Conservation (phyloP, 2,888 invertebrate genomes). For the Hydraecia micacea region DNA sequence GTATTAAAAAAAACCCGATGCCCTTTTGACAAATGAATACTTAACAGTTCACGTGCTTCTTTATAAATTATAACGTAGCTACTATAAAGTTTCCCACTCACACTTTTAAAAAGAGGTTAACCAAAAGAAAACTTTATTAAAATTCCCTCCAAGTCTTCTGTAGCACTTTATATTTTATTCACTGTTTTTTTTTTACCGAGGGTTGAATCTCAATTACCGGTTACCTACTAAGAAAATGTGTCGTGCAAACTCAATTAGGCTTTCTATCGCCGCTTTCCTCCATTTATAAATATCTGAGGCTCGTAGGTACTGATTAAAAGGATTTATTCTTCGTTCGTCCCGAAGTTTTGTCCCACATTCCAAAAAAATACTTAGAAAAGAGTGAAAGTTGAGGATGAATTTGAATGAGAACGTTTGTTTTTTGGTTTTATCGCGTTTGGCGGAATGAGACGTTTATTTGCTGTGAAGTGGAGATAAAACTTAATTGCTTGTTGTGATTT, state of each 20-base stretch:
- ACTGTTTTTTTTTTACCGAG: conserved; percentile 57
- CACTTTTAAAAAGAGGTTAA: conserved; percentile 49
- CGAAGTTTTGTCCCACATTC: too few relatives aligned
- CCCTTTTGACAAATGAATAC: not conserved
- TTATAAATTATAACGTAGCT: conserved; percentile 11
- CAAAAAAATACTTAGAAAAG: too few relatives aligned
- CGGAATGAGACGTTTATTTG: conserved; percentile 21
- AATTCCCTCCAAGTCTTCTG: conserved; percentile 54
- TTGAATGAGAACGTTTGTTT: conserved; percentile 30
- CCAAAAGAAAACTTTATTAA: conserved; percentile 63
- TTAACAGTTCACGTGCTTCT: conserved; percentile 2
- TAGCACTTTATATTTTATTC: conserved; percentile 60
- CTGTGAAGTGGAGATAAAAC: conserved; percentile 8
- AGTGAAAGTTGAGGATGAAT: conserved; percentile 45
- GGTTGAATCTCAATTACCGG: conserved; percentile 66
- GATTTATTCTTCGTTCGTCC: too few relatives aligned
- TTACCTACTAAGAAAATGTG: conserved; percentile 62
- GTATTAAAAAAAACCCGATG: not conserved
- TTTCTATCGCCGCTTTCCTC: conserved; percentile 43
- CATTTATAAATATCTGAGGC: conserved; percentile 49
- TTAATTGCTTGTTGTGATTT: not conserved
- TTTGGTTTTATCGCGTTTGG: conserved; percentile 14
- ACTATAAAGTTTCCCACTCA: conserved; percentile 32
- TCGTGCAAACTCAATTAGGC: conserved; percentile 67
- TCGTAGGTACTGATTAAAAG: conserved; percentile 53